Conservation (phyloP, 2,888 invertebrate species). For the Acanthoscelides obtectus region DNA sequence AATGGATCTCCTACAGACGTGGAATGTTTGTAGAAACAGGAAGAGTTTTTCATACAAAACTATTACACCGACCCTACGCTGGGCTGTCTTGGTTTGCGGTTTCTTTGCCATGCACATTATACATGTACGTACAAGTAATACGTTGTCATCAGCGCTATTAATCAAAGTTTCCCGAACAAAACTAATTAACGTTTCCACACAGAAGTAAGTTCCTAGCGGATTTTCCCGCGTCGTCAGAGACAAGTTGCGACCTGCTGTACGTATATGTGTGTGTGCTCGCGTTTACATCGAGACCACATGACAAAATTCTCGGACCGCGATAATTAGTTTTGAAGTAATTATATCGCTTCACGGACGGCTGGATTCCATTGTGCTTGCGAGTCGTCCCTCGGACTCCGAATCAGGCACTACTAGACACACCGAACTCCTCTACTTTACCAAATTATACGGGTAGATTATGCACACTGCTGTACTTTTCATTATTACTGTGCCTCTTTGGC, state of each 20-base stretch:
- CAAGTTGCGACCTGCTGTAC: slow-evolving; percentile 8
- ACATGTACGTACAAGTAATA: neutral
- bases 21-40: no score
- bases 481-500: no score
- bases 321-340: slow-evolving; percentile 45
- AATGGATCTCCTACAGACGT: no score
- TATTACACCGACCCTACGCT: no score
- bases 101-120: neutral
- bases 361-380: slow-evolving; percentile 27
- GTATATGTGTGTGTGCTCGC: neutral
- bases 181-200: neutral
- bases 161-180: neutral
- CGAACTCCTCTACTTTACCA: neutral
- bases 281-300: slow-evolving; percentile 16
- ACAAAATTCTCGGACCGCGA: slow-evolving; percentile 35
- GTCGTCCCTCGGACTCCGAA: neutral
- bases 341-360: slow-evolving; percentile 39
- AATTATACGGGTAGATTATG: neutral
- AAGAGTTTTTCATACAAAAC: no score
- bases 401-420: neutral
- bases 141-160: neutral
- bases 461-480: slow-evolving; percentile 18
- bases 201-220: slow-evolving; percentile 3
- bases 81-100: neutral
- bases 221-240: slow-evolving; percentile 8